Base-by-base conservation (phyloP, 2,797 vertebrate species). In the Rhadinocentrus ornatus region DNA sequence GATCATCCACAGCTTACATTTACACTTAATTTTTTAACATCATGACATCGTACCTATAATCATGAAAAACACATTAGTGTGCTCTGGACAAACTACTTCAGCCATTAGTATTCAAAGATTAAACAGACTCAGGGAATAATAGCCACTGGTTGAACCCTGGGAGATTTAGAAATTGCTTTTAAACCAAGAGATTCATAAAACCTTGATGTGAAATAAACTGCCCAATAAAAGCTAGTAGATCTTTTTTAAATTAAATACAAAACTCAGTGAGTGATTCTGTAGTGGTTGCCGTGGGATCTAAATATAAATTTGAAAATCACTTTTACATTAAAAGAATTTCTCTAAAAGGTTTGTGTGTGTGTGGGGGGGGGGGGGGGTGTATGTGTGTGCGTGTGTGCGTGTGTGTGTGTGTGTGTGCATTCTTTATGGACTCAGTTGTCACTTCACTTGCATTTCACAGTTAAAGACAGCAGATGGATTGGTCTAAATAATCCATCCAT, bases 1-100 rank as follows among this genome's bases (percentile, higher is more conserved):
- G 83, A 90, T 90, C 80, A 92, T 46, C 73, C 9, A 11, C 71
- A 60, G 71, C 68, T 69, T 71, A 77, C 77, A 75, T 82, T 87
- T 82, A 84, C 85, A 87, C 88, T 72, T 84, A 7, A 60, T 79
- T 75, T 81, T 75, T 62, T 75, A 62, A 70, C 74, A 71, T 78
- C 27, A 6, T 77, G 81, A 73, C 78, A 80, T 75, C 63, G 59
- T 60, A 44, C 61, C 75, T 77, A 53, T 73, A 82, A 77, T 78
- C 80, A 81, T 71, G 31, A 54, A 64, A 37, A 72, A 75, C 50
- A 71, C 72, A 83, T 81, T 41, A 64, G 62, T n/a, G 66, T 57
- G 68, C 68, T 64, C 39, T 22, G 48, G 44, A 72, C 13, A 50
- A 54, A 37, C 41, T 48, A 52, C 41, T 62, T 52, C 59, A 57